phyloP scores from a whole-genome alignment of 2,797 vertebrate genomes.

The Tamandua tetradactyla region DNA sequence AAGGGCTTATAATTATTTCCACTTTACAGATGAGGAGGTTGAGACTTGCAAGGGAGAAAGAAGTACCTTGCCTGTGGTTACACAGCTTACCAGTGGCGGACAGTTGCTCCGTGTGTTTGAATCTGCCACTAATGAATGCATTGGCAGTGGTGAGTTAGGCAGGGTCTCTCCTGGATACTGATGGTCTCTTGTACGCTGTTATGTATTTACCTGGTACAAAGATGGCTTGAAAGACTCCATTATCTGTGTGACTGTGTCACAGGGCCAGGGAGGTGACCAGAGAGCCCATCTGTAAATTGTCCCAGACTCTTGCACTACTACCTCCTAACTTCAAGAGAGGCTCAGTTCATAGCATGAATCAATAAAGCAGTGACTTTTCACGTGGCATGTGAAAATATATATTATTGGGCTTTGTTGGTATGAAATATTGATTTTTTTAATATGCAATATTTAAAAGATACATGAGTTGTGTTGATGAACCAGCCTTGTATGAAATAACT shows the following conservation, averaged over 20 bases:
- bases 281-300: not conserved
- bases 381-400: not conserved
- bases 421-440: not conserved
- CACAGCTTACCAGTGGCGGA: not conserved
- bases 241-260: accelerated
- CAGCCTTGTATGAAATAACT: accelerated
- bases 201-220: not conserved
- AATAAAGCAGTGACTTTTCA: not conserved
- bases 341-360: not conserved
- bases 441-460: not conserved
- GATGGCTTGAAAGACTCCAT: accelerated
- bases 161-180: accelerated
- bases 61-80: not conserved
- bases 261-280: not conserved
- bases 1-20: not conserved
- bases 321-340: not conserved
- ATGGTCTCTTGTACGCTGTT: not conserved
- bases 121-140: not conserved
- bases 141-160: accelerated
- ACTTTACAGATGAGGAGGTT: not conserved
- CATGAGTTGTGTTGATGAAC: not conserved
- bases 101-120: accelerated
- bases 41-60: not conserved
- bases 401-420: not conserved
- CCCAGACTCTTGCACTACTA: not conserved